Conservation (phyloP, 1,140 invertebrate genomes). For the Megalonaias nervosa region DNA sequence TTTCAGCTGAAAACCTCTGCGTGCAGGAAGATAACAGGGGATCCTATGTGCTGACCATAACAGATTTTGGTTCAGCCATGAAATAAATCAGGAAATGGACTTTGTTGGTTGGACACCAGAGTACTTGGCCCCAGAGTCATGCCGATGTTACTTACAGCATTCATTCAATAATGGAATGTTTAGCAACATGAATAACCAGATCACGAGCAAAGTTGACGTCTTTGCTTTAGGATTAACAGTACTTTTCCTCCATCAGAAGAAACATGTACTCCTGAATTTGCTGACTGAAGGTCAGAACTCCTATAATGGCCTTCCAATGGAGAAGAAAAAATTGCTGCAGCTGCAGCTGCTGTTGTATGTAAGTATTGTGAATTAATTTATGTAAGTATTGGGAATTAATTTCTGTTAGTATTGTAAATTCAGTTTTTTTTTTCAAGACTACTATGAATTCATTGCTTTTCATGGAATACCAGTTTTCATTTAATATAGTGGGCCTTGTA, state of each 20-base stretch:
- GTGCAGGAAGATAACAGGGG: slow-evolving; percentile 2
- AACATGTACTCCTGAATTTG: slow-evolving; percentile 30
- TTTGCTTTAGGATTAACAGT: slow-evolving; percentile 39
- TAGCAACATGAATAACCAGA: neutral
- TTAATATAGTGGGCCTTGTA: too few relatives aligned
- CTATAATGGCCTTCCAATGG: neutral
- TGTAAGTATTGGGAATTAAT: too few relatives aligned
- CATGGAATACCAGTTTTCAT: too few relatives aligned
- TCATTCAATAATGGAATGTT: too few relatives aligned
- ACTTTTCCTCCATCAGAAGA: slow-evolving; percentile 28
- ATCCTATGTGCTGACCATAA: slow-evolving; percentile 22
- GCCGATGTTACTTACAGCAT: neutral
- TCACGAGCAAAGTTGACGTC: slow-evolving; percentile 36
- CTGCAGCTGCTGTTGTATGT: too few relatives aligned
- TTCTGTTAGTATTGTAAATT: too few relatives aligned
- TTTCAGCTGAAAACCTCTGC: slow-evolving; percentile 44
- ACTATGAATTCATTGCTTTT: too few relatives aligned
- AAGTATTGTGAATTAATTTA: too few relatives aligned
- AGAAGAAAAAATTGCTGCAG: too few relatives aligned
- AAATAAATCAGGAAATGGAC: slow-evolving; percentile 12
- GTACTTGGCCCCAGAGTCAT: slow-evolving; percentile 43
- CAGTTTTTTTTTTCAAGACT: too few relatives aligned
- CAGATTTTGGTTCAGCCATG: slow-evolving; percentile 41
- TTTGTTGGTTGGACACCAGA: slow-evolving; percentile 37
- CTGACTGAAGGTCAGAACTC: slow-evolving; percentile 18